Evolutionary conservation across 2,888 invertebrate species (phyloP).

Genomic region (Germaria angustata): DNA sequence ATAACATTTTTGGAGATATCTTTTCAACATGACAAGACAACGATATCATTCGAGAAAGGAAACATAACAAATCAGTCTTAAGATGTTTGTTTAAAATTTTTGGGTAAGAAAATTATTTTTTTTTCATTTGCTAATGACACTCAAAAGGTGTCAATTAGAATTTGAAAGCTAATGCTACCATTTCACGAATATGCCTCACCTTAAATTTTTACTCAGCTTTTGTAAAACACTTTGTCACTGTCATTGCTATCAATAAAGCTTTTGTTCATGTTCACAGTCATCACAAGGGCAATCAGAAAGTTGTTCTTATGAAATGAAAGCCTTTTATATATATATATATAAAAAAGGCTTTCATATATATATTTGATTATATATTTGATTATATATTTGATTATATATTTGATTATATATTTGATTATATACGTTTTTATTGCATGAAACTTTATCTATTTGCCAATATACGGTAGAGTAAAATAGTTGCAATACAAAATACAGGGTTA

Average conservation of each 20-base stretch:
- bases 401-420: too few species aligned
- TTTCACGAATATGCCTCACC: not conserved
- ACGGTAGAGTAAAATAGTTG: too few species aligned
- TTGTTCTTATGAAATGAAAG: too few species aligned
- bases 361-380: too few species aligned
- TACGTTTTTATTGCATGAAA: too few species aligned
- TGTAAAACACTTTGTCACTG: not conserved
- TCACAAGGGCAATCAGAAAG: not conserved
- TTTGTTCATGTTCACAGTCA: not conserved
- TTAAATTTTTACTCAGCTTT: not conserved
- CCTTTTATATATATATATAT: too few species aligned
- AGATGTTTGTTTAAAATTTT: not conserved
- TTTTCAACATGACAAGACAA: not conserved
- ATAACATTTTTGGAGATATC: not conserved
- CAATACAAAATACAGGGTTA: too few species aligned
- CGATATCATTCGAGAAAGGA: not conserved
- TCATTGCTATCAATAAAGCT: not conserved
- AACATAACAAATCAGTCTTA: not conserved
- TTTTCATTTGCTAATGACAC: conserved; percentile 64
- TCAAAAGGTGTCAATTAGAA: conserved; percentile 70
- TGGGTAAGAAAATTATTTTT: not conserved
- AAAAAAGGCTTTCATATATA: too few species aligned
- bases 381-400: too few species aligned
- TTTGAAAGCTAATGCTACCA: conserved; percentile 47
- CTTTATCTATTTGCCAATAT: too few species aligned